Conservation (phyloP, 1,140 invertebrate genomes). For the Drosophila teissieri region DNA sequence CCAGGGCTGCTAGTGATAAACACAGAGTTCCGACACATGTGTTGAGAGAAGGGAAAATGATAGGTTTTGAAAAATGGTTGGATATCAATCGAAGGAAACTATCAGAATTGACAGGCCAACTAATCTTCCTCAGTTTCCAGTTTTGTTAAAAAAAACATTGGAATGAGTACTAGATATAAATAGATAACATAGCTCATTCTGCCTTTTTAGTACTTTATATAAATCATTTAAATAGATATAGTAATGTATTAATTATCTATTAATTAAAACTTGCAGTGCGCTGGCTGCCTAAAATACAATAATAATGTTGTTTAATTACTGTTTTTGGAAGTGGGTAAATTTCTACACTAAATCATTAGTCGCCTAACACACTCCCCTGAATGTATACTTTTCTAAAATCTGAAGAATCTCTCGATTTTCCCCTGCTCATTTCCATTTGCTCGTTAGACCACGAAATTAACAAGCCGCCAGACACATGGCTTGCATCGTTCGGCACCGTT, state of each 20-base stretch:
- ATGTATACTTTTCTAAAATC: slow-evolving; percentile 1
- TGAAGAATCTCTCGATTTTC: slow-evolving; percentile 11
- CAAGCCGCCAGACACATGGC: slow-evolving; percentile 20
- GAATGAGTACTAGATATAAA: too few species aligned
- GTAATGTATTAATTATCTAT: neutral
- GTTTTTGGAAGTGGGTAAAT: neutral
- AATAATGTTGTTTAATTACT: neutral
- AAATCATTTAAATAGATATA: too few species aligned
- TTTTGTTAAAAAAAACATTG: too few species aligned
- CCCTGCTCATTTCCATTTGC: slow-evolving; percentile 18
- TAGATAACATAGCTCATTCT: too few species aligned
- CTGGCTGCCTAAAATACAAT: neutral
- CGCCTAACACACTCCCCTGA: slow-evolving; percentile 5
- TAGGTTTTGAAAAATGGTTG: neutral
- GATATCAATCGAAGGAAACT: too few species aligned
- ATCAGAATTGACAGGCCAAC: too few species aligned
- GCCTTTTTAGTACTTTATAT: too few species aligned
- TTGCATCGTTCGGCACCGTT: slow-evolving; percentile 45
- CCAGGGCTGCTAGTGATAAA: neutral
- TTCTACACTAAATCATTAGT: neutral
- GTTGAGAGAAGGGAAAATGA: neutral
- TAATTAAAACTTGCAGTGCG: too few species aligned
- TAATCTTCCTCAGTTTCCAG: too few species aligned
- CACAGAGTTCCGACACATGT: neutral
- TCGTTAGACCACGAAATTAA: slow-evolving; percentile 52